Percentiles rank a stretch among this genome's conserved stretches.
Conservation (phyloP, 2,888 invertebrate genomes). For the Alentia gelatinosa region DNA sequence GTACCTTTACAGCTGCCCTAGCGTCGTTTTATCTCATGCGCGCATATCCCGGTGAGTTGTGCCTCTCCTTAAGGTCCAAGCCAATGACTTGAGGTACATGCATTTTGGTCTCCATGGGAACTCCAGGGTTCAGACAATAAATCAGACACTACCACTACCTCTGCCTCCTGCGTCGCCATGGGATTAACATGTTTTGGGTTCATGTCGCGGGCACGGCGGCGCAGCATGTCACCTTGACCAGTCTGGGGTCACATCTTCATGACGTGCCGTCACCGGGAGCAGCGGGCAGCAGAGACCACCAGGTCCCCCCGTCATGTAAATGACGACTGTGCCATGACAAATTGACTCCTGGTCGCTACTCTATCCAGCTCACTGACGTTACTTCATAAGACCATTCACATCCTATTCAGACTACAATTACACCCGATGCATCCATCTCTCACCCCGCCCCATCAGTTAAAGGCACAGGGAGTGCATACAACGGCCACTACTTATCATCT, state of each 20-base stretch:
- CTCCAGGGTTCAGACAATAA: too few species aligned
- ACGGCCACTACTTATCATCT: too few species aligned
- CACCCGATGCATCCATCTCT: too few species aligned
- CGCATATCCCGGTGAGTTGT: not conserved
- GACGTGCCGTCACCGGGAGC: not conserved
- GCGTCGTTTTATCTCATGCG: too few species aligned
- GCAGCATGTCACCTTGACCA: not conserved
- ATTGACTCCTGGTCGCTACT: not conserved
- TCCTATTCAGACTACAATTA: too few species aligned
- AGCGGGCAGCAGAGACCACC: not conserved
- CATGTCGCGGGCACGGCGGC: not conserved
- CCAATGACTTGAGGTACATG: too few species aligned
- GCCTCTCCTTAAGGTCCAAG: not conserved
- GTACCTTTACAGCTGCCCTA: too few species aligned
- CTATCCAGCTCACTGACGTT: not conserved
- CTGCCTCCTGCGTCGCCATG: not conserved
- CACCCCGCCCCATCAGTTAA: too few species aligned
- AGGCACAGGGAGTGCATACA: too few species aligned
- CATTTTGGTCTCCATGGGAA: too few species aligned
- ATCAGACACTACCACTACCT: not conserved
- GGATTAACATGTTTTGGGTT: not conserved
- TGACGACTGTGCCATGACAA: not conserved
- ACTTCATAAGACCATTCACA: too few species aligned
- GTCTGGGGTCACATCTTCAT: not conserved
- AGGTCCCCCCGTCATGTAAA: not conserved